These are phyloP conservation scores for Ametastegia equiseti DNA, from an alignment of 2,888 invertebrate species.

Conservation along the genomic window DNA sequence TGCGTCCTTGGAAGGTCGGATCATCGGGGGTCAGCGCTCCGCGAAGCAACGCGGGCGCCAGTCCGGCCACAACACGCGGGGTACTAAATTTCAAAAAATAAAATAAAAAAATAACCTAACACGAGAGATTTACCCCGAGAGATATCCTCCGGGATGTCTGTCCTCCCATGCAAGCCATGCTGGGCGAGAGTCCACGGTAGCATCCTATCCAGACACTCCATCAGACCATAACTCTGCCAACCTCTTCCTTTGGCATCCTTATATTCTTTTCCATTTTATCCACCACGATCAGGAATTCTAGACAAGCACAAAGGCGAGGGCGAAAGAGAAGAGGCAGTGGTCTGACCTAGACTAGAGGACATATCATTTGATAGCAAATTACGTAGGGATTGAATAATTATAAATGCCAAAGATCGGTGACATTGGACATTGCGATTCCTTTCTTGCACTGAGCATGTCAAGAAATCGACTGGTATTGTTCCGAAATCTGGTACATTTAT, in stretches of 20 bases:
- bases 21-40: conserved; percentile 62
- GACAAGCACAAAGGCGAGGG: background rate
- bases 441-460: too few relatives aligned
- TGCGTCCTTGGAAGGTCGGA: conserved; percentile 69
- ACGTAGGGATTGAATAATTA: too few relatives aligned
- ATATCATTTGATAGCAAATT: too few relatives aligned
- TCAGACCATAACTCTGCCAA: conserved; percentile 8
- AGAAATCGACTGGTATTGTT: too few relatives aligned
- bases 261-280: background rate
- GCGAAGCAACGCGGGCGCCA: conserved; percentile 52
- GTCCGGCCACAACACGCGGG: conserved; percentile 55
- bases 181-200: background rate
- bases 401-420: too few relatives aligned
- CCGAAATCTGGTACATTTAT: too few relatives aligned
- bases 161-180: background rate
- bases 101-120: too few relatives aligned
- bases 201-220: background rate
- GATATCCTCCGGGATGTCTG: background rate
- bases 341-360: too few relatives aligned
- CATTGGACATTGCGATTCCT: too few relatives aligned
- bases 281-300: background rate
- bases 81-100: conserved; percentile 61
- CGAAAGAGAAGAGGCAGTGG: too few relatives aligned
- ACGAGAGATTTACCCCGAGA: background rate
- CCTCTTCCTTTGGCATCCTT: background rate